phyloP scores from a whole-genome alignment of 1,140 invertebrate genomes.

The Pogonus chalceus region DNA sequence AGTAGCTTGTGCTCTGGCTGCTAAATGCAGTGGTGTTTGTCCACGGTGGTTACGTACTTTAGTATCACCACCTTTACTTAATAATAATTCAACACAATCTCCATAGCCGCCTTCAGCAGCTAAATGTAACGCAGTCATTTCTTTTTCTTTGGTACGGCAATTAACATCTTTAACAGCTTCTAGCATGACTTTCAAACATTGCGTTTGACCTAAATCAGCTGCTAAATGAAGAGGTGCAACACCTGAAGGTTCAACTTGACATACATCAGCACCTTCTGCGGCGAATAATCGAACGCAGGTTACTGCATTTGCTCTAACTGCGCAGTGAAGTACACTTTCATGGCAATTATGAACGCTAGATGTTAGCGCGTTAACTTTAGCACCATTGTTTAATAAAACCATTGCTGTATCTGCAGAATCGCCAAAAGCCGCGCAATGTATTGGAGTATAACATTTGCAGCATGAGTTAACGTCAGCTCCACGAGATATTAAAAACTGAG shows the following conservation, averaged over 20 bases:
- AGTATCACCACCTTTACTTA: constrained; percentile 61
- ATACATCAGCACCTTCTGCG: constrained; percentile 55
- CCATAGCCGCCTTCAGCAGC: constrained; percentile 68
- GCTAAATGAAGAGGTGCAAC: constrained; percentile 67
- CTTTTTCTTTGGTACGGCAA: constrained; percentile 51
- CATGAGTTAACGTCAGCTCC: constrained; percentile 56
- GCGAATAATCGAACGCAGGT: constrained; percentile 64
- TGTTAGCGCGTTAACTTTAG: constrained; percentile 41
- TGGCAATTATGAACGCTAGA: constrained; percentile 50
- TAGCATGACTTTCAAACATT: constrained; percentile 58
- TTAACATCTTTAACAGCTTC: constrained; percentile 51
- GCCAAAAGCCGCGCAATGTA: constrained; percentile 73
- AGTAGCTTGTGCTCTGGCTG: constrained; percentile 60
- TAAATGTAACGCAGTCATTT: constrained; percentile 67
- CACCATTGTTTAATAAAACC: constrained; percentile 55
- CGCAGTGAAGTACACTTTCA: constrained; percentile 67
- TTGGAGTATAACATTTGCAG: constrained; percentile 57
- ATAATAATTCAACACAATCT: constrained; percentile 59
- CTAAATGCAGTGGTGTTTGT: constrained; percentile 68
- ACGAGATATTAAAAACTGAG: constrained; percentile 53
- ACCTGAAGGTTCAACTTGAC: constrained; percentile 56
- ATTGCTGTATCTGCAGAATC: constrained; percentile 62
- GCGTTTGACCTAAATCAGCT: constrained; percentile 59
- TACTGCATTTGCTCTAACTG: constrained; percentile 60
- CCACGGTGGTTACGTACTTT: constrained; percentile 60